These are phyloP conservation scores for Lerema accius DNA, from an alignment of 1,140 invertebrate genomes.

Conservation along the genomic window DNA sequence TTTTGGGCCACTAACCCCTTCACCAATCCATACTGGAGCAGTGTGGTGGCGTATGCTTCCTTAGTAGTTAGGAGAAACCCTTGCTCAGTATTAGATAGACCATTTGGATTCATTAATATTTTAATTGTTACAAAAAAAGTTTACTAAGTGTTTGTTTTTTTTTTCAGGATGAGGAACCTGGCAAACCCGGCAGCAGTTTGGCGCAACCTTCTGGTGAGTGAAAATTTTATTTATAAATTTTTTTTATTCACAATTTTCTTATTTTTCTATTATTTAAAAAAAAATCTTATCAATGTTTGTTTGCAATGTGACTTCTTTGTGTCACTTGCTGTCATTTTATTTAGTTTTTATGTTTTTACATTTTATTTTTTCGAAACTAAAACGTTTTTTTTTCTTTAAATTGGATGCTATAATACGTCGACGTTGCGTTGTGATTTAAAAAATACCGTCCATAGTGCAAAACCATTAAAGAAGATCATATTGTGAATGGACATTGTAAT, in stretches of 20 bases:
- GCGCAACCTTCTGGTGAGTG: constrained; percentile 70
- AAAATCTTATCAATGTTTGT: constrained; percentile 64
- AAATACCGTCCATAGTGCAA: constrained; percentile 42
- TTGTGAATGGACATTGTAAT: constrained; percentile 76
- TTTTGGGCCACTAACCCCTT: no score
- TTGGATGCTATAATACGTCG: constrained; percentile 9
- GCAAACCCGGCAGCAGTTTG: constrained; percentile 69
- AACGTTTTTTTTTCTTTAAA: constrained; percentile 35
- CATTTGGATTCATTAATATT: no score
- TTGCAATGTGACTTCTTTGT: constrained; percentile 74
- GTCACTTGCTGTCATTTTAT: constrained; percentile 54
- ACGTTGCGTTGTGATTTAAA: constrained; percentile 22
- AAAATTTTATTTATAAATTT: constrained; percentile 33
- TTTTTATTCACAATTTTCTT: constrained; percentile 37
- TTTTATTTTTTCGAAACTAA: constrained; percentile 37
- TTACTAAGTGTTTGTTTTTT: no score
- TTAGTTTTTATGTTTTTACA: constrained; percentile 39
- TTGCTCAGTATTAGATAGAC: no score
- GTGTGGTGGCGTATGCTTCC: no score
- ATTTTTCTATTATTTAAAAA: not conserved
- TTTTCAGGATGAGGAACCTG: constrained; percentile 67
- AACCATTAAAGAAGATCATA: constrained; percentile 68
- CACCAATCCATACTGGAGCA: no score
- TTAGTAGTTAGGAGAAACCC: no score
- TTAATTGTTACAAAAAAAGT: no score